Percentiles rank a stretch among this genome's conserved stretches.
These are phyloP conservation scores for Leuciscus waleckii DNA, from an alignment of 2,797 vertebrate species.

Conservation along the genomic window DNA sequence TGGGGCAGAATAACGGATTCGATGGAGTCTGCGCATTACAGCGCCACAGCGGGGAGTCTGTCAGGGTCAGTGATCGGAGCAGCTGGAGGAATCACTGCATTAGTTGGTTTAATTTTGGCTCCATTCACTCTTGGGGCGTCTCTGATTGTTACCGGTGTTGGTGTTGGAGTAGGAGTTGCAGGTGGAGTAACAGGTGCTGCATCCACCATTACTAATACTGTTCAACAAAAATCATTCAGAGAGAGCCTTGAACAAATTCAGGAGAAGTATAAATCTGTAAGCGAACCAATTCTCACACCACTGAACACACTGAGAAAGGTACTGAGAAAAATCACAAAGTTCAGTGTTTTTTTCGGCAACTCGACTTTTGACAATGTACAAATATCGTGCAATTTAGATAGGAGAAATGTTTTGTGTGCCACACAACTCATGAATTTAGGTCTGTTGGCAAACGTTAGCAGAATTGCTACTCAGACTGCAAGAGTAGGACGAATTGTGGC, in stretches of 20 bases:
- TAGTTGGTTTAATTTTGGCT: neutral
- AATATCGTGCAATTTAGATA: neutral
- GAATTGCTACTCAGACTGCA: neutral
- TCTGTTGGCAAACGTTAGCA: neutral
- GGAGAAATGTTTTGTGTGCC: neutral
- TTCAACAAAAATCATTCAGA: neutral
- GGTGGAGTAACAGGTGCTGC: conserved; percentile 15
- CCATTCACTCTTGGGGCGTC: neutral
- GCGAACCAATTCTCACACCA: neutral
- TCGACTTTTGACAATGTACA: neutral
- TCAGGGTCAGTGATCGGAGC: conserved; percentile 4
- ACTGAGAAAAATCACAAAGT: neutral
- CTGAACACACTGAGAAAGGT: conserved; percentile 1
- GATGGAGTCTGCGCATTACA: neutral
- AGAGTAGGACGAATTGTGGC: neutral
- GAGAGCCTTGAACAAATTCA: neutral
- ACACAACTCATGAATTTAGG: neutral
- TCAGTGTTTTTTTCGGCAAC: neutral
- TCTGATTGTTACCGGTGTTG: conserved; percentile 2
- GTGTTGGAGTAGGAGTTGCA: conserved; percentile 3
- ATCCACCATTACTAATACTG: conserved; percentile 14
- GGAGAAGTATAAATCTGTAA: neutral
- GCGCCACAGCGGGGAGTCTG: conserved; percentile 14
- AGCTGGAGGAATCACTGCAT: neutral
- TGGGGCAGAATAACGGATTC: neutral